These are phyloP conservation scores for Oxygymnocypris stewartii DNA, from an alignment of 2,113 vertebrate species.

Conservation along the genomic window DNA sequence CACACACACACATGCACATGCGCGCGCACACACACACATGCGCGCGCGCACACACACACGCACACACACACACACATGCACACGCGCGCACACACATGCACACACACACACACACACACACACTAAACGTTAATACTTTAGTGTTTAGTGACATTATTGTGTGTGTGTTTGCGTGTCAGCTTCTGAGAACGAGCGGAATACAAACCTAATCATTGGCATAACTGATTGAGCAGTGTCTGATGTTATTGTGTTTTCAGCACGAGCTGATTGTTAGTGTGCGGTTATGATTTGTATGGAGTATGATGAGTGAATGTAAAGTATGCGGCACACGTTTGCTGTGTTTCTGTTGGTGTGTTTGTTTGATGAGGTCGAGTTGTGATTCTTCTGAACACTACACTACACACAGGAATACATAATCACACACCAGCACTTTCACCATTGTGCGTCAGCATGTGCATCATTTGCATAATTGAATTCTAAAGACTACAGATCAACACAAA, in stretches of 20 bases:
- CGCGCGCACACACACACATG: too few relatives aligned
- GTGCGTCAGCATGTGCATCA: too few relatives aligned
- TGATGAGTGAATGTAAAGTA: not conserved
- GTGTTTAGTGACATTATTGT: not conserved
- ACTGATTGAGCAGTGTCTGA: not conserved
- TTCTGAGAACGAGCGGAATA: not conserved
- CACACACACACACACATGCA: too few relatives aligned
- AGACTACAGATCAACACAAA: not conserved
- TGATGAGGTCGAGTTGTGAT: not conserved
- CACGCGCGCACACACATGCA: too few relatives aligned
- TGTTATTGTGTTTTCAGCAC: not conserved
- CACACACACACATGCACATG: too few relatives aligned
- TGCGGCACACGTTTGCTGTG: conserved; percentile 25
- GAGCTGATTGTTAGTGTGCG: too few relatives aligned
- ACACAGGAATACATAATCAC: not conserved
- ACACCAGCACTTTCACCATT: not conserved
- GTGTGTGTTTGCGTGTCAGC: not conserved
- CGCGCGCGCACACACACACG: too few relatives aligned
- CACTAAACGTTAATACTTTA: not conserved
- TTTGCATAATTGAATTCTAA: not conserved
- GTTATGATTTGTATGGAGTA: conserved; percentile 19
- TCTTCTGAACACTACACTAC: not conserved
- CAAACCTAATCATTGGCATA: not conserved
- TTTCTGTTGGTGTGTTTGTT: too few relatives aligned
- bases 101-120: not conserved